phyloP scores from a whole-genome alignment of 2,797 vertebrate species.

The Malurus splendens region DNA sequence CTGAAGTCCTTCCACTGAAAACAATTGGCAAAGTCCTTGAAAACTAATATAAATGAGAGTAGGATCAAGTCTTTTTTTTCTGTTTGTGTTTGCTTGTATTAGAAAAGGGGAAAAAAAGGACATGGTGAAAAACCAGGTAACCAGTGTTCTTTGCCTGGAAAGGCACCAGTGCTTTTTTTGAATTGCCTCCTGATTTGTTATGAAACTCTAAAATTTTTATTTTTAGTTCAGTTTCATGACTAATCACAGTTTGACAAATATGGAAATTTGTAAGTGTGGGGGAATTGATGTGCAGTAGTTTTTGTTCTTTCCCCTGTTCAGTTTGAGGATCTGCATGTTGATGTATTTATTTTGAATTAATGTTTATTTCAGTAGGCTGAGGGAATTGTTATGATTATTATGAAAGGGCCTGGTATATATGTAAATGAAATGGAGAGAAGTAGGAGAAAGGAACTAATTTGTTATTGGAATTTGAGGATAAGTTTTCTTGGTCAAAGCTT shows the following conservation, averaged over 20 bases:
- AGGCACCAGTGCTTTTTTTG: neutral
- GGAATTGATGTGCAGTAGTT: neutral
- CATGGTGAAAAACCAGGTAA: neutral
- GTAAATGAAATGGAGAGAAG: conserved; percentile 35
- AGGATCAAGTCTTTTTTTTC: neutral
- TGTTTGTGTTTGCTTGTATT: neutral
- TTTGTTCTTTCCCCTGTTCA: neutral
- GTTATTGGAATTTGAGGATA: neutral
- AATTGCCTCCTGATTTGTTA: neutral
- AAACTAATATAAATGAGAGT: neutral
- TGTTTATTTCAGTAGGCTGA: conserved; percentile 28
- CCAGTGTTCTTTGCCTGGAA: neutral
- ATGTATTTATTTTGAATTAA: conserved; percentile 37
- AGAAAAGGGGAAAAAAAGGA: neutral
- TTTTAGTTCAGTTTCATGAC: conserved; percentile 6
- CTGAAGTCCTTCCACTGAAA: neutral
- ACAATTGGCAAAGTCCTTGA: neutral
- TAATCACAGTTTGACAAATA: conserved; percentile 1
- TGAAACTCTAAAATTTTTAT: neutral
- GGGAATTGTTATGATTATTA: conserved; percentile 11
- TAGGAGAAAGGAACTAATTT: neutral
- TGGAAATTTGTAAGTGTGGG: neutral
- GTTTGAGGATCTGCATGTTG: neutral
- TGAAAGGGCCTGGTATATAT: neutral
- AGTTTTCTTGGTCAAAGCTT: neutral